Evolutionary conservation across 2,113 vertebrate species (phyloP).

Genomic region (Ctenomys sociabilis): DNA sequence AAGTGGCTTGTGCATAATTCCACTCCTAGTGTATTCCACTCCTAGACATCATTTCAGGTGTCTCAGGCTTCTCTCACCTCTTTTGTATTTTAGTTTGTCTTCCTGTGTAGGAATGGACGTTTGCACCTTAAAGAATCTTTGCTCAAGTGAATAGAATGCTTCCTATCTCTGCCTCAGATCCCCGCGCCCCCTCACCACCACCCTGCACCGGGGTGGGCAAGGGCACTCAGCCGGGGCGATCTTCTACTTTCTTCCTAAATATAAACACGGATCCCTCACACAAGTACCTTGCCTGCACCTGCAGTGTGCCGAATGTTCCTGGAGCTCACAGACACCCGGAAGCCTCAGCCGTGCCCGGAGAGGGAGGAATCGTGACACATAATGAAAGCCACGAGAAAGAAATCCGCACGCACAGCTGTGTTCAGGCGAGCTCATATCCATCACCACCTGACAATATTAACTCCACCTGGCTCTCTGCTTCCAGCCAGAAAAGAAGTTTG

Average conservation of each 20-base stretch:
- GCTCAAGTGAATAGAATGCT: slow-evolving; percentile 76
- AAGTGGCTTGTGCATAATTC: not conserved
- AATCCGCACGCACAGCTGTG: not conserved
- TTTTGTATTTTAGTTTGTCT: slow-evolving; percentile 58
- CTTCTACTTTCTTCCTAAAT: slow-evolving; percentile 43
- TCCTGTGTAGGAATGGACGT: slow-evolving; percentile 63
- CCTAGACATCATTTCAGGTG: slow-evolving; percentile 70
- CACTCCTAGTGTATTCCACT: slow-evolving; percentile 34
- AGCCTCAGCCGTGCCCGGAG: not conserved
- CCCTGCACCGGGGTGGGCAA: not conserved
- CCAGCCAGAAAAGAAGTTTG: not conserved
- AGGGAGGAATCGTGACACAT: not conserved
- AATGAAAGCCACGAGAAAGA: not conserved
- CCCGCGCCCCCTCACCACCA: not conserved
- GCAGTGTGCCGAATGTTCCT: not conserved
- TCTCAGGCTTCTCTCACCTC: slow-evolving; percentile 57
- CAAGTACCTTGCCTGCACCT: not conserved
- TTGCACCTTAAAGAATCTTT: slow-evolving; percentile 80
- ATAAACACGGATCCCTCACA: not conserved
- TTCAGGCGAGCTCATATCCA: not conserved
- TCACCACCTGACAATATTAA: slow-evolving; percentile 2
- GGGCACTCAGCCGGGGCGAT: not conserved
- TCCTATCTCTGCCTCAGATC: slow-evolving; percentile 60
- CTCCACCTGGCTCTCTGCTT: slow-evolving; percentile 9
- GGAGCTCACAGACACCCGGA: not conserved